Base-by-base conservation (phyloP, 1,140 invertebrate genomes). In the Physella acuta region DNA sequence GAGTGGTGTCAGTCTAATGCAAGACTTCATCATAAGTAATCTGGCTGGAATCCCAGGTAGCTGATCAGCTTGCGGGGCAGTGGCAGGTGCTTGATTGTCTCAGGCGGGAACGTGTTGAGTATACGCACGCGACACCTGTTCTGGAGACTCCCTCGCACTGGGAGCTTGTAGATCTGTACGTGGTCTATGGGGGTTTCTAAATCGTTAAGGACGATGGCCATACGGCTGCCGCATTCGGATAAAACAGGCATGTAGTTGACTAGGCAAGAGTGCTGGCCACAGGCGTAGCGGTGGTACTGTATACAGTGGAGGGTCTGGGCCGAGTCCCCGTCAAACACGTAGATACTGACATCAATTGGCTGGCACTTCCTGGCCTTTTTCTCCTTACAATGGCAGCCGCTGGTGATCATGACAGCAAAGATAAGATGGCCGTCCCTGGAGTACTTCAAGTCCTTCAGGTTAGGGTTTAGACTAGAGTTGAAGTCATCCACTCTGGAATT, bases 121-220 rank as follows among this genome's bases (percentile, higher is more conserved):
- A 85, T 83, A 11, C 79, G 71, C 59, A 80, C 78, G 2, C 83
- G 72, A 65, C 83, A 84, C 28, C 82, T 72, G 62, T 78, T 82
- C 75, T 85, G 82, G 20, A 85, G 71, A 56, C 75, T 79, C 28
- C 78, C 73, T 49, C 73, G 30, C 24, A 70, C 79, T 8, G 83
- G 83, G 36, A 85, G 75, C 63, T 82, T 84, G 75, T 83, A 85
- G 33, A 83, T 78, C 70, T 85, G 81, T 26, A 85, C 75, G 68
- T 81, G 80, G 68, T 83, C 80, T 26, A 76, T 68, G 5, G 74
- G 71, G 14, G 76, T 78, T 56, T 82, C 81, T 58, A 73, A 73
- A 52, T 80, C 78, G 75, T 85, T 83, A 33, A 85, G 68, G 24
- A 82, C 77, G n/a, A 85, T 78, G 34, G 82, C 83, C 82, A 85